phyloP scores from a whole-genome alignment of 2,113 vertebrate genomes.

The Sphyrna mokarran region DNA sequence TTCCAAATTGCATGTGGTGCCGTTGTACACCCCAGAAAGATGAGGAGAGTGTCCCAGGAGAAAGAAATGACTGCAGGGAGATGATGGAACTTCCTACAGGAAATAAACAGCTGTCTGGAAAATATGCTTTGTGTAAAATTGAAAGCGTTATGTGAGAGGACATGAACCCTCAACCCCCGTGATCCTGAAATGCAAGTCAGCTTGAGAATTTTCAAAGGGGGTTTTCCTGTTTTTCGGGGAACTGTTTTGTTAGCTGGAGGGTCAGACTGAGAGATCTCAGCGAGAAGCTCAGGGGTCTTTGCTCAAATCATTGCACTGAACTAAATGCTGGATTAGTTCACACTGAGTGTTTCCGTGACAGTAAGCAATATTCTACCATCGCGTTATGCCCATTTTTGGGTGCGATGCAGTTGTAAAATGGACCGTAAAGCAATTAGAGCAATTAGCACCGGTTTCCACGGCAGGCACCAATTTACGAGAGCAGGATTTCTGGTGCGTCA shows the following conservation, averaged over 20 bases:
- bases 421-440: too few relatives aligned
- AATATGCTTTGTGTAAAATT: neutral
- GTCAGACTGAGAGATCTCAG: neutral
- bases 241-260: neutral
- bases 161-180: neutral
- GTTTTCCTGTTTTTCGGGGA: neutral
- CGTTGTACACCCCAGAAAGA: neutral
- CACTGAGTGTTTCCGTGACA: neutral
- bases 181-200: neutral
- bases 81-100: neutral
- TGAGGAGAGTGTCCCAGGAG: neutral
- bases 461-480: too few relatives aligned
- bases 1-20: neutral
- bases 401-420: too few relatives aligned
- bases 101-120: neutral
- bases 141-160: neutral
- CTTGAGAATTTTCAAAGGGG: neutral
- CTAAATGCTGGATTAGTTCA: neutral
- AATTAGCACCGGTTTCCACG: too few relatives aligned
- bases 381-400: too few relatives aligned
- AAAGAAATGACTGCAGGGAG: neutral
- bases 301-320: slow-evolving; percentile 10
- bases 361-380: too few relatives aligned
- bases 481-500: too few relatives aligned
- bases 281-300: neutral